Conservation (phyloP, 64 coral and sea anemone species). For the Porites lutea region DNA sequence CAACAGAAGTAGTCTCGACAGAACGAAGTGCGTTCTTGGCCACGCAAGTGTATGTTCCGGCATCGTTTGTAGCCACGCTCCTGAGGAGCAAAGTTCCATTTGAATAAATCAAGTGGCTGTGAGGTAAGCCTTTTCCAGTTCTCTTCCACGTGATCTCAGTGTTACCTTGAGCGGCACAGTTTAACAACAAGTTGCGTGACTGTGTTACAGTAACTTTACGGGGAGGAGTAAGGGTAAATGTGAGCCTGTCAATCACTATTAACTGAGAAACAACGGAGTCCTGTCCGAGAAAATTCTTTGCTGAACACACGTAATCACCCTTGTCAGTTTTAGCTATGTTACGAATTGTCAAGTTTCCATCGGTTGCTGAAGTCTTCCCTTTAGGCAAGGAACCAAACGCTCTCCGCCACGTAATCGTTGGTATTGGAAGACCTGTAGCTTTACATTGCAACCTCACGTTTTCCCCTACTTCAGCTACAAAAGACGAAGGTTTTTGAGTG, state of each 20-base stretch:
- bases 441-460: too few relatives aligned
- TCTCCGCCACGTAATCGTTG: too few relatives aligned
- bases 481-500: too few relatives aligned
- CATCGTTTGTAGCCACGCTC: not conserved
- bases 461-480: too few relatives aligned
- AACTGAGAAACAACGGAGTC: not conserved
- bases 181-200: not conserved
- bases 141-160: too few relatives aligned
- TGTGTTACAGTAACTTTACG: not conserved
- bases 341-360: slow-evolving; percentile 2
- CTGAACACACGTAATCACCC: slow-evolving; percentile 22
- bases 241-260: slow-evolving; percentile 17
- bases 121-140: not conserved
- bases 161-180: not conserved
- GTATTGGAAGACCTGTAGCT: too few relatives aligned
- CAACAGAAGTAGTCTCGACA: not conserved
- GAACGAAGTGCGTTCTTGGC: not conserved
- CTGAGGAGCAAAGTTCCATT: slow-evolving; percentile 19
- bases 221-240: not conserved
- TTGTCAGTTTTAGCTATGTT: not conserved
- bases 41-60: not conserved
- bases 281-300: slow-evolving; percentile 1
- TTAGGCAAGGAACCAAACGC: not conserved
- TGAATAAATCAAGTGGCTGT: not conserved
- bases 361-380: not conserved